These are phyloP conservation scores for Macrotus californicus DNA, from an alignment of 2,113 vertebrate genomes.

Conservation along the genomic window DNA sequence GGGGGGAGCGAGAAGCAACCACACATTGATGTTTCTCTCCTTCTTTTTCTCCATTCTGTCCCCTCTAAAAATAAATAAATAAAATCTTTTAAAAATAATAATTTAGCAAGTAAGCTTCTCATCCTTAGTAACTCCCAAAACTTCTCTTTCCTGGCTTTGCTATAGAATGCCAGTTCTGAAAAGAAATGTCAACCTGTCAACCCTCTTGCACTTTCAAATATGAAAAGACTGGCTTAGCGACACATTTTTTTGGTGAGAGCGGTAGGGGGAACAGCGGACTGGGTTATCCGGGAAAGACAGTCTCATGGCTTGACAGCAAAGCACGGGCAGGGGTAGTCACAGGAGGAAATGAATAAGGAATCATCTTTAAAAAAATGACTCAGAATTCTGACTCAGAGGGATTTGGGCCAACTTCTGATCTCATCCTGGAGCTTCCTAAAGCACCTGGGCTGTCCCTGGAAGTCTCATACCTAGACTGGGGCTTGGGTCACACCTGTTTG, in stretches of 20 bases:
- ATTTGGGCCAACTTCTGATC: constrained; percentile 60
- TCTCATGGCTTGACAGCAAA: not conserved
- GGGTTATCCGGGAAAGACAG: not conserved
- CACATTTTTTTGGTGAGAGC: too few species aligned
- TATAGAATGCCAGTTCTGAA: not conserved
- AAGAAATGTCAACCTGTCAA: not conserved
- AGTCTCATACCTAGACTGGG: constrained; percentile 34
- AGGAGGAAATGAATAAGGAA: constrained; percentile 17
- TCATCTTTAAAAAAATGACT: constrained; percentile 19
- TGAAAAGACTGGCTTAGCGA: not conserved
- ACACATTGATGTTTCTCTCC: too few species aligned
- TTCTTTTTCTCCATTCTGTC: too few species aligned
- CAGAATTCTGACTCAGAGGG: constrained; percentile 61
- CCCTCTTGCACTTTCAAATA: not conserved
- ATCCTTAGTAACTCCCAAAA: not conserved
- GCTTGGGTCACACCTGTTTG: constrained; percentile 55
- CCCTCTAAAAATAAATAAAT: too few species aligned
- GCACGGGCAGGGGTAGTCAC: not conserved
- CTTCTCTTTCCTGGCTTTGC: not conserved
- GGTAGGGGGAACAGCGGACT: not conserved
- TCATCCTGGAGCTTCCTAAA: constrained; percentile 51
- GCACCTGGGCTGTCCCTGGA: constrained; percentile 57
- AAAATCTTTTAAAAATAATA: not conserved
- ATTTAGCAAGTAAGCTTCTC: not conserved
- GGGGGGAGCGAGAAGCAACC: too few species aligned